A percentile compares a stretch with the other conserved stretches of the same genome.
phyloP scores from a whole-genome alignment of 2,888 invertebrate genomes.

The Geotrupes spiniger region DNA sequence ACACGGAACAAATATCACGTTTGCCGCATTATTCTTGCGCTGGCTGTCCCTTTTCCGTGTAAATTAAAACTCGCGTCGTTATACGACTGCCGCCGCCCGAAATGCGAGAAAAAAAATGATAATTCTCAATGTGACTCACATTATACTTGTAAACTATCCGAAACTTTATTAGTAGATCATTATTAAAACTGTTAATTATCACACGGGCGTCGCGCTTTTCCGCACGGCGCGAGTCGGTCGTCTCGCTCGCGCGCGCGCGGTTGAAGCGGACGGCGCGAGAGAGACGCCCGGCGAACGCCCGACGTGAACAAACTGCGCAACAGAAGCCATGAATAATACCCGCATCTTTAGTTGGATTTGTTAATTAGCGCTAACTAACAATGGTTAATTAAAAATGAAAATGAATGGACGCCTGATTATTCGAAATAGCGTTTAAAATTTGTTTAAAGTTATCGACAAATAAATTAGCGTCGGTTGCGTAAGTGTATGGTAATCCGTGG shows the following conservation, averaged over 20 bases:
- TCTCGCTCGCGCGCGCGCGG: neutral
- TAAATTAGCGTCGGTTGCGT: no score
- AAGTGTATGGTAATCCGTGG: no score
- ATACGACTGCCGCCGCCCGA: neutral
- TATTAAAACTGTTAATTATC: constrained; percentile 47
- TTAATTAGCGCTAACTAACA: constrained; percentile 34
- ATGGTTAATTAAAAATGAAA: constrained; percentile 30
- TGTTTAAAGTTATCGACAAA: no score
- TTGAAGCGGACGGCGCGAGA: neutral
- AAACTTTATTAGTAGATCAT: constrained; percentile 48
- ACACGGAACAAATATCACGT: no score
- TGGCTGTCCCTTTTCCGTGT: neutral
- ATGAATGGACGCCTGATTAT: constrained; percentile 11
- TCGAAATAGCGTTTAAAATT: neutral
- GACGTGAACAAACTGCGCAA: neutral
- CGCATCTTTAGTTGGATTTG: constrained; percentile 33
- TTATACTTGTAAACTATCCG: constrained; percentile 44
- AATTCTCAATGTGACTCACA: constrained; percentile 21
- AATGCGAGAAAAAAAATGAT: constrained; percentile 9
- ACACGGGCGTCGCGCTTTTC: constrained; percentile 10
- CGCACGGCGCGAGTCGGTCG: neutral
- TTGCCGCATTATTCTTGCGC: no score
- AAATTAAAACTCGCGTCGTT: constrained; percentile 1
- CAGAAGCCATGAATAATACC: constrained; percentile 15
- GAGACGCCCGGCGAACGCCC: constrained; percentile 1